A percentile compares a stretch with the other conserved stretches of the same genome.
Evolutionary conservation across 2,797 vertebrate genomes (phyloP).

Genomic region (Meriones psammophilus): DNA sequence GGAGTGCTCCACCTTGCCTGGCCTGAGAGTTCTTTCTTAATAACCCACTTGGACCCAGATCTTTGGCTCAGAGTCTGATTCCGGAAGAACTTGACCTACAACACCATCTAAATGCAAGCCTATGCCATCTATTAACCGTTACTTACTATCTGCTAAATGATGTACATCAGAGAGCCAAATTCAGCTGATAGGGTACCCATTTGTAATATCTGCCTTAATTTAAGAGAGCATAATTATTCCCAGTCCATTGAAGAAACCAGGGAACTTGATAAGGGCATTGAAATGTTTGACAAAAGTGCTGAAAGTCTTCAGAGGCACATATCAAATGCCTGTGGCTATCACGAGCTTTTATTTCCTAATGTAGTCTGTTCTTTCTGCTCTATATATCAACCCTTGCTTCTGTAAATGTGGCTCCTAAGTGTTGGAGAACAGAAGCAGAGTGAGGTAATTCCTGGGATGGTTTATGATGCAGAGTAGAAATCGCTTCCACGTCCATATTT

Average conservation of each 20-base stretch:
- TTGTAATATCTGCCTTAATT: slow-evolving; percentile 44
- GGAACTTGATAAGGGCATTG: background rate
- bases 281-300: slow-evolving; percentile 30
- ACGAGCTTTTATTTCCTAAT: slow-evolving; percentile 7
- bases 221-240: slow-evolving; percentile 34
- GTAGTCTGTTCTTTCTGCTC: slow-evolving; percentile 58
- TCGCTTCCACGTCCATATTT: slow-evolving; percentile 34
- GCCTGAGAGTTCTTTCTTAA: background rate
- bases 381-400: background rate
- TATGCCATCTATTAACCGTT: background rate
- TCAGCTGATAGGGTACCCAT: background rate
- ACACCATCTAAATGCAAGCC: background rate
- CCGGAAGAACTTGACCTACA: background rate
- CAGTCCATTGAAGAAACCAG: slow-evolving; percentile 9
- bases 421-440: slow-evolving; percentile 32
- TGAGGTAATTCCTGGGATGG: slow-evolving; percentile 24
- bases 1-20: background rate
- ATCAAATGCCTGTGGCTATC: background rate
- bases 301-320: background rate
- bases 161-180: background rate
- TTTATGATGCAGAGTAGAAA: slow-evolving; percentile 62
- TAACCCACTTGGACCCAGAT: slow-evolving; percentile 2
- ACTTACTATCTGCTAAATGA: background rate
- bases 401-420: slow-evolving; percentile 50
- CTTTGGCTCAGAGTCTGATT: slow-evolving; percentile 10